These are phyloP conservation scores for Pantala flavescens DNA, from an alignment of 1,140 invertebrate genomes.

Conservation along the genomic window DNA sequence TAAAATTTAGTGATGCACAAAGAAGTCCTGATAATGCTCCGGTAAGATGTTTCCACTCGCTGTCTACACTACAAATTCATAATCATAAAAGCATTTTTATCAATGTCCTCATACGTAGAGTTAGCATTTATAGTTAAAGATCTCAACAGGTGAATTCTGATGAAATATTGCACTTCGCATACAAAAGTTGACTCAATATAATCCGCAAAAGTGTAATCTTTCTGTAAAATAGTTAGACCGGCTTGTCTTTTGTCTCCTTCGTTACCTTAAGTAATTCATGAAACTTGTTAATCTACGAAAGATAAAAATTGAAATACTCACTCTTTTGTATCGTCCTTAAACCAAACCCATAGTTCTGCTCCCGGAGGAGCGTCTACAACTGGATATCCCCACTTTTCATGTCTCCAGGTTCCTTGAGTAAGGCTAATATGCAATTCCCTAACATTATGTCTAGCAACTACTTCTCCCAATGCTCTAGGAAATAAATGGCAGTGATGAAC, in stretches of 20 bases:
- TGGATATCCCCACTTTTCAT: constrained; percentile 88
- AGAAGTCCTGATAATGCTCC: constrained; percentile 85
- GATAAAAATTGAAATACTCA: constrained; percentile 29
- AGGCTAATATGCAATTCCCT: constrained; percentile 84
- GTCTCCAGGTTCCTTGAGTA: constrained; percentile 86
- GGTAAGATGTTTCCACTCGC: constrained; percentile 76
- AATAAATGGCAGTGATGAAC: constrained; percentile 77
- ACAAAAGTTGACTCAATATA: too few relatives aligned
- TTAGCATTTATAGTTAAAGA: too few relatives aligned
- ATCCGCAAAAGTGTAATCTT: too few relatives aligned
- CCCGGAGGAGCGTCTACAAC: constrained; percentile 78
- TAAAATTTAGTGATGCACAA: constrained; percentile 93
- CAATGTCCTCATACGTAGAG: too few relatives aligned
- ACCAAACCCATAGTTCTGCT: constrained; percentile 89
- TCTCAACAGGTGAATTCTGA: too few relatives aligned
- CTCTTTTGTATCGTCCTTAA: constrained; percentile 46
- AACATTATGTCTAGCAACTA: constrained; percentile 73
- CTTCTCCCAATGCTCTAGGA: constrained; percentile 80
- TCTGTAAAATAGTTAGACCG: too few relatives aligned
- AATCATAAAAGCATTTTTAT: too few relatives aligned
- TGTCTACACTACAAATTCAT: constrained; percentile 46
- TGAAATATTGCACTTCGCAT: too few relatives aligned
- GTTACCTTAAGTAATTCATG: too few relatives aligned
- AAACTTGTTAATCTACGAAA: too few relatives aligned
- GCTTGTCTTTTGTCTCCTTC: too few relatives aligned